Conservation (phyloP, 2,113 vertebrate species). For the Melospiza melodia region DNA sequence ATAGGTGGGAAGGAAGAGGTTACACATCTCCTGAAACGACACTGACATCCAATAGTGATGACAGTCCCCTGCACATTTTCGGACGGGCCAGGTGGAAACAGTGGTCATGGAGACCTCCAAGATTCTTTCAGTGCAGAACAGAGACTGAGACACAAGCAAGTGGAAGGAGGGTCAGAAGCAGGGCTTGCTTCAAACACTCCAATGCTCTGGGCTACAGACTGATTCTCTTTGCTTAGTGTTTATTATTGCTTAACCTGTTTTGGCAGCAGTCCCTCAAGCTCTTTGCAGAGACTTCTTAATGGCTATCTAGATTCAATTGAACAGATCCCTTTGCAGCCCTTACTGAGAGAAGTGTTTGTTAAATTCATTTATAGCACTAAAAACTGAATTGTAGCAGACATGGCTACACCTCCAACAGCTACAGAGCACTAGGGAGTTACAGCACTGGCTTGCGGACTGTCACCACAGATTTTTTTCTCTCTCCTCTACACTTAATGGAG, state of each 20-base stretch:
- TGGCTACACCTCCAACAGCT: neutral
- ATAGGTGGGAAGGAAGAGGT: neutral
- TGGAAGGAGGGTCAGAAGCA: neutral
- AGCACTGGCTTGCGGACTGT: neutral
- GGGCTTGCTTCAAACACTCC: rapidly evolving
- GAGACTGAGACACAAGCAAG: neutral
- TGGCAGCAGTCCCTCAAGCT: neutral
- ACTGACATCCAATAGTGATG: rapidly evolving
- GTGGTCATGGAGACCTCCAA: neutral
- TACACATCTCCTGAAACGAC: neutral
- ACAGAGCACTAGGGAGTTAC: neutral
- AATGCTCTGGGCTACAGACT: neutral
- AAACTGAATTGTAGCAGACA: neutral
- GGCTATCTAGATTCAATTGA: neutral
- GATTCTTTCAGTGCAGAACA: neutral
- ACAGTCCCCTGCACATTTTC: neutral
- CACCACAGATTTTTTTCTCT: neutral
- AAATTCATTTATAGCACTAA: neutral
- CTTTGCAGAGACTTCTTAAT: neutral
- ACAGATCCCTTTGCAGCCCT: neutral
- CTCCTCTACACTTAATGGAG: neutral
- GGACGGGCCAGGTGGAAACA: neutral
- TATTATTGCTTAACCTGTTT: neutral
- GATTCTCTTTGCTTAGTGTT: neutral
- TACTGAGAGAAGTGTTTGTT: neutral